Evolutionary conservation across 2,113 vertebrate species (phyloP).

Genomic region (Protobothrops mucrosquamatus): DNA sequence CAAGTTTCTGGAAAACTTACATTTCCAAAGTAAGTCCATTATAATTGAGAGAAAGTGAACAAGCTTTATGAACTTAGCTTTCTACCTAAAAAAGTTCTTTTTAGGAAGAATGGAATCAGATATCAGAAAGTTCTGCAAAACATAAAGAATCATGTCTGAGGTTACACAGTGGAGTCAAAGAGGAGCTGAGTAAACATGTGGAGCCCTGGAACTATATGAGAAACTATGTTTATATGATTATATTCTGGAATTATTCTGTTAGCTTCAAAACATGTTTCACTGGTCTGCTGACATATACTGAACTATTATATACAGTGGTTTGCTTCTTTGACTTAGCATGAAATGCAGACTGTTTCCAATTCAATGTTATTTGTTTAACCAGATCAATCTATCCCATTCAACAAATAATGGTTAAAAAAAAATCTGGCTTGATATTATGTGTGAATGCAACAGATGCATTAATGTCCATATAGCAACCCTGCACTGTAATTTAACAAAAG

Average conservation of each 20-base stretch:
- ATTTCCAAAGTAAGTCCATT: constrained; percentile 84
- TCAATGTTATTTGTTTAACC: not conserved
- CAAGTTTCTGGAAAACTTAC: constrained; percentile 81
- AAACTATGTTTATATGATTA: not conserved
- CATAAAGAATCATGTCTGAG: not conserved
- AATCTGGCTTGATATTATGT: not conserved
- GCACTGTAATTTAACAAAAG: not conserved
- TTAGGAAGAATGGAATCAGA: not conserved
- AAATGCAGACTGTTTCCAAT: not conserved
- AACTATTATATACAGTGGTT: not conserved
- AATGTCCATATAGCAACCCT: not conserved
- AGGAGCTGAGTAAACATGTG: not conserved
- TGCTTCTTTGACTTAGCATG: not conserved
- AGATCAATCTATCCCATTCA: not conserved
- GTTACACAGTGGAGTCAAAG: not conserved
- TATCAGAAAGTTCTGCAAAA: not conserved
- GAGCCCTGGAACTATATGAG: not conserved
- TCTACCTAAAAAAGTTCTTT: not conserved
- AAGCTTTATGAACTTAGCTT: constrained; percentile 9
- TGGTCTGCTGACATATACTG: not conserved
- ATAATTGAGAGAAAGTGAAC: not conserved
- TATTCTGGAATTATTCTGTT: not conserved
- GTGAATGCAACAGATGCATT: not conserved
- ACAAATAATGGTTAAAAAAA: not conserved
- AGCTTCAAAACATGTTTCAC: not conserved